phyloP scores from a whole-genome alignment of 2,113 vertebrate genomes.

The Diphyllodes magnificus region DNA sequence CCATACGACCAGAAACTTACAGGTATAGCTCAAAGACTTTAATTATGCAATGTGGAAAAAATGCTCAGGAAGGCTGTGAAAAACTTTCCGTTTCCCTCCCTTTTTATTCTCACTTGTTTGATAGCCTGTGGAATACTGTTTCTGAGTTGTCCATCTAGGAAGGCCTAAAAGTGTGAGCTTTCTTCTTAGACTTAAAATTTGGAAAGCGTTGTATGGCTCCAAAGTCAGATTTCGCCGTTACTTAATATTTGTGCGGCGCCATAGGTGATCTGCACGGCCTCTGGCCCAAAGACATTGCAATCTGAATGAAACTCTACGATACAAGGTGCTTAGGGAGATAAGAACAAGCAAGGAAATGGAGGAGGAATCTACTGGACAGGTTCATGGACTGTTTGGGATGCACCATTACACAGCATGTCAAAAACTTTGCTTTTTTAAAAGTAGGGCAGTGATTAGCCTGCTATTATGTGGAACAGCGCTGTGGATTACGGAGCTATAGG shows the following conservation, averaged over 20 bases:
- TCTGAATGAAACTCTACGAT: background rate
- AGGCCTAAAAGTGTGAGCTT: background rate
- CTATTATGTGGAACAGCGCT: background rate
- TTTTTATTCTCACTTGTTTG: background rate
- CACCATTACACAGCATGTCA: background rate
- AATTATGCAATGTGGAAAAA: background rate
- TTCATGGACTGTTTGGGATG: conserved; percentile 2
- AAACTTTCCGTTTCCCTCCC: background rate
- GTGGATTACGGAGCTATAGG: conserved; percentile 34
- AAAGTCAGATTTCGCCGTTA: background rate
- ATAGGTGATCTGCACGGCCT: background rate
- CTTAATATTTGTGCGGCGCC: background rate
- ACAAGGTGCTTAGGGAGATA: conserved; percentile 9
- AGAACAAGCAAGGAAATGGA: background rate
- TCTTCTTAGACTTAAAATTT: background rate
- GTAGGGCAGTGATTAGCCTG: conserved; percentile 47
- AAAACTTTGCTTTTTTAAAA: conserved; percentile 10
- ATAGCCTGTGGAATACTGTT: background rate
- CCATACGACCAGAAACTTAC: background rate
- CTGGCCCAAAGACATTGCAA: background rate
- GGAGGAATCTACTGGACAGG: background rate
- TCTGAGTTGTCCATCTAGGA: background rate
- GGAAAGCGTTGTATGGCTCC: background rate
- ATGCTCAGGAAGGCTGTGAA: background rate
- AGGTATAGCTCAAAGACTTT: background rate